Evolutionary conservation across 2,113 vertebrate species (phyloP), one percentile per base, ranked within the genome.

Genomic region (Salvelinus namaycush): DNA sequence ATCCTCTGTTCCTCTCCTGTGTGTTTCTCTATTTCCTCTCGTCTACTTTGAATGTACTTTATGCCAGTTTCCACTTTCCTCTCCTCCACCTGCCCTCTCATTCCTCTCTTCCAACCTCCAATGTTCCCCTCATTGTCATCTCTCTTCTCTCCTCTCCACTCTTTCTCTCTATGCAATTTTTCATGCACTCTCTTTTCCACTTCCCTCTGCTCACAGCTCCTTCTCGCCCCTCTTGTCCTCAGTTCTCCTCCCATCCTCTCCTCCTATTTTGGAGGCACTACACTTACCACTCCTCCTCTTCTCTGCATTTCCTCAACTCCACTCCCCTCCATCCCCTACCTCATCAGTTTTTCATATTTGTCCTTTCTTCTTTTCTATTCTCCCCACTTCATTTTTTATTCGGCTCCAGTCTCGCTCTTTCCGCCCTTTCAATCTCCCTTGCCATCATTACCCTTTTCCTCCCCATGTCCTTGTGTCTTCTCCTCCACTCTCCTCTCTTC

Each of bases 301-400:
- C 62, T 76, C 39, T 44, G 2, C 39, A 44, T 44, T 44, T 11
- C 39, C 39, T 44, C 39, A 31, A 65, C 60, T 31, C 66, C 34
- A 5, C 3, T 11, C 34, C 68, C 3, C 68, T 11, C 31, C 27
- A 26, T 34, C 11, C 13, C 26, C 66, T 5, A 66, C 12, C 12
- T 66, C 13, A 8, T 24, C 39, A 51, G 39, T 68, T 8, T 44
- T 44, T 44, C 39, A 44, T 44, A 1, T 29, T 74, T 73, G 68
- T 64, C 27, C 31, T 3, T 4, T 49, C 83, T 44, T 9, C 73
- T 49, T 59, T 68, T 70, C 68, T 44, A 67, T 39, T 66, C 79
- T 70, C 79, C 76, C 73, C 76, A 78, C 78, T 81, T 44, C 72
- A 39, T 82, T 51, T 20, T 12, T 67, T 27, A 74, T 59, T 7